A percentile compares a stretch with the other conserved stretches of the same genome.
These are phyloP conservation scores for Brachionus plicatilis DNA, from an alignment of 1,140 invertebrate species.

Conservation along the genomic window DNA sequence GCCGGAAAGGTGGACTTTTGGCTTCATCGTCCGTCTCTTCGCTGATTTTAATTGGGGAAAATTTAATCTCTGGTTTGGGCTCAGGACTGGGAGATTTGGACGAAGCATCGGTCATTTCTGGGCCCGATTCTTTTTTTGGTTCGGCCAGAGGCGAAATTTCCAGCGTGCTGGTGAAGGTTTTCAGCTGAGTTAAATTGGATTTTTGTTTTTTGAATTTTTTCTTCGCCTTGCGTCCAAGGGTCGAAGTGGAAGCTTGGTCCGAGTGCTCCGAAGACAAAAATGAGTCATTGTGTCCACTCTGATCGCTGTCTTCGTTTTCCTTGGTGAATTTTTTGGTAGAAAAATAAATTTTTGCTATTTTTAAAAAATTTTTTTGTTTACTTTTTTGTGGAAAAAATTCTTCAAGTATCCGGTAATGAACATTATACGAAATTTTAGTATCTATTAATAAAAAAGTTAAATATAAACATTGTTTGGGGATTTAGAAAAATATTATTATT, in stretches of 20 bases:
- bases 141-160: neutral
- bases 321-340: neutral
- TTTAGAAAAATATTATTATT: neutral
- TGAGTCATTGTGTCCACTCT: neutral
- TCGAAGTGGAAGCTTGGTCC: neutral
- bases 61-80: neutral
- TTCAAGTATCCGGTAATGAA: constrained; percentile 36
- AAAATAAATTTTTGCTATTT: neutral
- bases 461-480: neutral
- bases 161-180: neutral
- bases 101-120: neutral
- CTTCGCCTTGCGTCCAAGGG: neutral
- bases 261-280: neutral
- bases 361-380: neutral
- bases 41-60: neutral
- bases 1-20: neutral
- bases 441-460: neutral
- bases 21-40: neutral
- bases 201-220: neutral
- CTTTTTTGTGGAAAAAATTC: constrained; percentile 40
- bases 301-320: neutral
- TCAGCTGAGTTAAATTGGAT: neutral
- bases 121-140: neutral
- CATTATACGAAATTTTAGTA: neutral
- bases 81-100: neutral